Evolutionary conservation across 2,113 vertebrate genomes (phyloP).

Genomic region (Lycaon pictus): DNA sequence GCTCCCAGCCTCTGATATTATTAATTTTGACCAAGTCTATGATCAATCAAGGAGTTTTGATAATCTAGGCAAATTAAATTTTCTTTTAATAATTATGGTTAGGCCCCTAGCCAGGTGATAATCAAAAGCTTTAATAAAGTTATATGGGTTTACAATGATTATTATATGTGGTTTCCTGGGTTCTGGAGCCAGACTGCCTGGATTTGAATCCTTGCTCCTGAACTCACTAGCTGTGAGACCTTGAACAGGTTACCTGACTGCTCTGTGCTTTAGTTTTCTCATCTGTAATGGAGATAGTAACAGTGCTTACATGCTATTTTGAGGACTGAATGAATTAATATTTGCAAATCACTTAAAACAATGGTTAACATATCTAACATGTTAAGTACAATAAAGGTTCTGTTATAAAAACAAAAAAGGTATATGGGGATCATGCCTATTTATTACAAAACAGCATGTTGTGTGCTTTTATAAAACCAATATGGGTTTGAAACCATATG

Average conservation of each 20-base stretch:
- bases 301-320: background rate
- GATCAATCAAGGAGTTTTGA: background rate
- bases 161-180: background rate
- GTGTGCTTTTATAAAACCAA: background rate
- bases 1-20: background rate
- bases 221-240: background rate
- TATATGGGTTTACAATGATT: constrained; percentile 22
- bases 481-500: background rate
- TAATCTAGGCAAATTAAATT: background rate
- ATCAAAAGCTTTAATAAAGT: constrained; percentile 38
- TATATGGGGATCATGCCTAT: background rate
- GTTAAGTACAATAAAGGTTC: background rate
- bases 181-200: background rate
- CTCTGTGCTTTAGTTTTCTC: background rate
- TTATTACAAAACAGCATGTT: background rate
- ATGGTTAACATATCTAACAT: background rate
- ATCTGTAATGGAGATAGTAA: background rate
- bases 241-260: background rate
- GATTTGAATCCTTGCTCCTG: background rate
- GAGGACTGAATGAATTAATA: constrained; percentile 25
- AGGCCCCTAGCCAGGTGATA: background rate
- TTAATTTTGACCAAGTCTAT: constrained; percentile 47
- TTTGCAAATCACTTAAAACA: constrained; percentile 11
- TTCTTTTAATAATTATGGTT: constrained; percentile 2
- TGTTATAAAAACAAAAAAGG: background rate